Percentiles rank a stretch among this genome's conserved stretches.
These are phyloP conservation scores for Calcarius lapponicus DNA, from an alignment of 2,797 vertebrate genomes.

Conservation along the genomic window DNA sequence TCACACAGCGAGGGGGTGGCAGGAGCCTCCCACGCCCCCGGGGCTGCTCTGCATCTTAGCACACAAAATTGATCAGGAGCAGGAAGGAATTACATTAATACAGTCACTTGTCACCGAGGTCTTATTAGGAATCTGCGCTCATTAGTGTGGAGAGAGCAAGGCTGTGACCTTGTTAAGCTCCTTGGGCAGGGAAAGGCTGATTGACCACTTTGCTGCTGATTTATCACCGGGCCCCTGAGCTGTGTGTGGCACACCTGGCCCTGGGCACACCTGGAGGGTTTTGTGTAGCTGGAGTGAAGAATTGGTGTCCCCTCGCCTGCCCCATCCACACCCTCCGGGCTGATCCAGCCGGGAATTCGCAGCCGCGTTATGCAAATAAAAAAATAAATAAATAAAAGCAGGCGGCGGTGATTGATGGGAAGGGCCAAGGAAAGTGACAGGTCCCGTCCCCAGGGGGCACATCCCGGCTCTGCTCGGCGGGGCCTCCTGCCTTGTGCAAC, in stretches of 20 bases:
- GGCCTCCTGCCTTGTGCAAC: not conserved
- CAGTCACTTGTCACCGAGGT: conserved; percentile 52
- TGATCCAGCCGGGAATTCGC: not conserved
- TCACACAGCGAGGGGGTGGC: not conserved
- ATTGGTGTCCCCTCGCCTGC: not conserved
- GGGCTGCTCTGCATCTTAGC: not conserved
- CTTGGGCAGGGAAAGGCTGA: not conserved
- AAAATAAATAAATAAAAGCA: not conserved
- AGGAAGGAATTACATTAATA: conserved; percentile 54
- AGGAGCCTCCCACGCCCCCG: not conserved
- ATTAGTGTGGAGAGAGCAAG: conserved; percentile 41
- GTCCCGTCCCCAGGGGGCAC: not conserved
- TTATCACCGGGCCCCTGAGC: not conserved
- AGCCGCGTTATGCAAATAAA: not conserved
- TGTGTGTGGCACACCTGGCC: not conserved
- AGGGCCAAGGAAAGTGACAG: conserved; percentile 2
- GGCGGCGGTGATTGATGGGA: not conserved
- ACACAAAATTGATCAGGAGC: conserved; percentile 37
- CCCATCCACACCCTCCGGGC: not conserved
- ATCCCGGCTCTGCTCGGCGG: not conserved
- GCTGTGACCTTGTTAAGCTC: conserved; percentile 45
- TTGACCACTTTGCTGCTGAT: conserved; percentile 5
- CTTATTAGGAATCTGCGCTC: conserved; percentile 52
- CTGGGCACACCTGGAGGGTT: not conserved
- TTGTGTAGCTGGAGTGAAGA: not conserved